Percentiles rank a stretch among this genome's conserved stretches.
Evolutionary conservation across 2,888 invertebrate species (phyloP).

Genomic region (Hirtodrosophila histrioides): DNA sequence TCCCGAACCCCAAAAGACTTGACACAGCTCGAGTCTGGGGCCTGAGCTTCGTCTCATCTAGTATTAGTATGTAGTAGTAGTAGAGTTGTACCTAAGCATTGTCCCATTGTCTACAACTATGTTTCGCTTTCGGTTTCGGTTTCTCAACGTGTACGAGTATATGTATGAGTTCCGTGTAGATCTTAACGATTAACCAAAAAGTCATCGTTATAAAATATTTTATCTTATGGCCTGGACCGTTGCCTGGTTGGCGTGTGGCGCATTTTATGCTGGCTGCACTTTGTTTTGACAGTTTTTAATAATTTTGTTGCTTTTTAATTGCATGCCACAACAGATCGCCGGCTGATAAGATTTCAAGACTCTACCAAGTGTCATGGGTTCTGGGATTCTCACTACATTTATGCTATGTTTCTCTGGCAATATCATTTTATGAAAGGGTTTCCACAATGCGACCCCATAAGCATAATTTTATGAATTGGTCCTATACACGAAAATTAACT

Average conservation of each 20-base stretch:
- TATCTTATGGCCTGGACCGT: conserved; percentile 48
- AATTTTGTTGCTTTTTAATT: conserved; percentile 76
- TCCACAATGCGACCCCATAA: too few species aligned
- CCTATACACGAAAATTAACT: too few species aligned
- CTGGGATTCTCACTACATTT: background rate
- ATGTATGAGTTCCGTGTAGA: conserved; percentile 38
- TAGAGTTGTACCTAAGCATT: conserved; percentile 54
- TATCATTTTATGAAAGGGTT: too few species aligned
- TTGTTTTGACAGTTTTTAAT: conserved; percentile 76
- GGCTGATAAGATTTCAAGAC: conserved; percentile 12
- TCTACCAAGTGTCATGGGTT: conserved; percentile 1
- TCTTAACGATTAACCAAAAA: conserved; percentile 59
- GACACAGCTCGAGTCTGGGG: conserved; percentile 11
- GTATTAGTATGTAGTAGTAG: conserved; percentile 22
- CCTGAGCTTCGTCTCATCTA: conserved; percentile 23
- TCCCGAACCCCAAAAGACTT: conserved; percentile 8
- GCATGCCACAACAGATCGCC: conserved; percentile 38
- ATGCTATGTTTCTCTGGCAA: too few species aligned
- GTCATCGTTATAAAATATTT: conserved; percentile 61
- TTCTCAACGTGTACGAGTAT: conserved; percentile 8
- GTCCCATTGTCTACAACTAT: conserved; percentile 75
- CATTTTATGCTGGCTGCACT: conserved; percentile 66
- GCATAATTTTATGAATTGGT: too few species aligned
- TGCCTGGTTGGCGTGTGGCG: conserved; percentile 66
- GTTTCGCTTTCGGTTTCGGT: conserved; percentile 48